phyloP scores from a whole-genome alignment of 2,797 vertebrate genomes.

The Xenopus petersii region DNA sequence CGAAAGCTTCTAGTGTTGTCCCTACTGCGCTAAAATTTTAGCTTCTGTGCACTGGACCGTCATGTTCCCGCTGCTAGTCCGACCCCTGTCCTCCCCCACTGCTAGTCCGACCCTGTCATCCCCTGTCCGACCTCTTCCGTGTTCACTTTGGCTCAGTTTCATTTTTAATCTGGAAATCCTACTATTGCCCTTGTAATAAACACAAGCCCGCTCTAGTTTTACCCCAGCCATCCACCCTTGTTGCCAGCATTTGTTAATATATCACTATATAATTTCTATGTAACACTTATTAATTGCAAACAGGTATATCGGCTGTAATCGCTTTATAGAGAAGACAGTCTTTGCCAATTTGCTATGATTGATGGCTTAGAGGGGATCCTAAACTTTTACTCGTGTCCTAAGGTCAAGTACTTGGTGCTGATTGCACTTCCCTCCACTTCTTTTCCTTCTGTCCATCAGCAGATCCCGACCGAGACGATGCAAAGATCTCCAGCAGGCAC shows the following conservation, averaged over 20 bases:
- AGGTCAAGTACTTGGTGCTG: constrained; percentile 13
- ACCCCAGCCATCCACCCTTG: not conserved
- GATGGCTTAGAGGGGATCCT: constrained; percentile 3
- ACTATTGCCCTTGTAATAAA: not conserved
- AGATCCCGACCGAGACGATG: too few species aligned
- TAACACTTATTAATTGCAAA: constrained; percentile 12
- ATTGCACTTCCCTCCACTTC: constrained; percentile 1
- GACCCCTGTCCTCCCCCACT: too few species aligned
- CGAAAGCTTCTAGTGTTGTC: too few species aligned
- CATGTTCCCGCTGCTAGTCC: too few species aligned
- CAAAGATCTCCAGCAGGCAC: too few species aligned
- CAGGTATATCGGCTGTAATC: not conserved
- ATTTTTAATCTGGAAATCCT: too few species aligned
- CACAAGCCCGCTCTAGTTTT: not conserved
- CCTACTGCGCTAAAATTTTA: too few species aligned
- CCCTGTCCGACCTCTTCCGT: too few species aligned
- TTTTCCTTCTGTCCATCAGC: too few species aligned
- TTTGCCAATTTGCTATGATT: constrained; percentile 16
- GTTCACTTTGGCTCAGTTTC: too few species aligned
- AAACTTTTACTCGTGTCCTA: constrained; percentile 27
- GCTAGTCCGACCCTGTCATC: too few species aligned
- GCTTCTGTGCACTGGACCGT: too few species aligned
- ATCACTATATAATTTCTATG: not conserved
- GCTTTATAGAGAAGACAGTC: not conserved
- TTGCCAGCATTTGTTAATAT: not conserved